Base-by-base conservation (phyloP, 2,113 vertebrate genomes). In the Cranoglanis bouderius region DNA sequence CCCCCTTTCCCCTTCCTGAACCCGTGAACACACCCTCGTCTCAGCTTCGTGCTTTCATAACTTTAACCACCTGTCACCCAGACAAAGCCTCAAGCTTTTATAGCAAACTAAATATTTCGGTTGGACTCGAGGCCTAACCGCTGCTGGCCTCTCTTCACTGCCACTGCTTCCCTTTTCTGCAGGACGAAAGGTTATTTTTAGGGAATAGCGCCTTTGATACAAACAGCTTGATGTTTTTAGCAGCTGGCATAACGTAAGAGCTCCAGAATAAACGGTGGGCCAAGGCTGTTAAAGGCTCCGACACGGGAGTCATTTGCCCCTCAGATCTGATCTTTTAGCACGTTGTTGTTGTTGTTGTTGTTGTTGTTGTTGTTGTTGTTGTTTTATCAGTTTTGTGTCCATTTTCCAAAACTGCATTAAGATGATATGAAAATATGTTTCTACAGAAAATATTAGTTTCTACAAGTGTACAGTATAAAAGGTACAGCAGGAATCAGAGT, bases 11-110 rank as follows among this genome's bases (percentile, higher is more conserved):
- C 81, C 18, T 87, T 82, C 82, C 65, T 55, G 78, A 61, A 88
- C 78, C 78, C 51, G 6, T 16, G 55, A 85, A 67, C 70, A 83
- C 63, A 35, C 86, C 74, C 63, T 86, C 40, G 26, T 86, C 78
- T 85, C 49, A 78, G 84, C 29, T 67, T 61, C 16, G 19, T 85
- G 75, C 87, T 91, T 89, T 83, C 72, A 70, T 88, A 88, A 88
- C 88, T 87, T 85, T 70, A 86, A 88, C 89, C 89, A 89, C 86
- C 89, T 90, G 90, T 88, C 88, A 90, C 40, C 87, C 82, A 88
- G 86, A 89, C 84, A 88, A 90, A 89, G 70, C 32, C 40, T 59
- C n/a, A 2, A 72, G 85, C 89, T 88, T 88, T 89, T 88, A 92
- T 86, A 88, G 75, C 87, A 70, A 85, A 14, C 80, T 89, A 88